Conservation (phyloP, 2,797 vertebrate species). For the Ceyx erithaca region DNA sequence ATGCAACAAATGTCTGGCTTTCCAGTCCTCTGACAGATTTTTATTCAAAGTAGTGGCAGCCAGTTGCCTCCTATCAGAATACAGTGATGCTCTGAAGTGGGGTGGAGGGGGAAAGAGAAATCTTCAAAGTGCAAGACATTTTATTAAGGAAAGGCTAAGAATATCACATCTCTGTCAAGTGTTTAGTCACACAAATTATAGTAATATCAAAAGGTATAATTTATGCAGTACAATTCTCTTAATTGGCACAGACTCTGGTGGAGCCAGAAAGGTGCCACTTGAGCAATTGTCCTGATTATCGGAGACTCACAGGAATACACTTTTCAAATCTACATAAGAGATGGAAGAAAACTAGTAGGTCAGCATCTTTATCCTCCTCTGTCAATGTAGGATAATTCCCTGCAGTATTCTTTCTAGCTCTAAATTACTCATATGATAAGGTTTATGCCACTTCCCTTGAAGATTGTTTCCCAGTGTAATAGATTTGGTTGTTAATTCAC, state of each 20-base stretch:
- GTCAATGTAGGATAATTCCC: conserved; percentile 40
- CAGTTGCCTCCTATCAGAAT: background rate
- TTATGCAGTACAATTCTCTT: conserved; percentile 59
- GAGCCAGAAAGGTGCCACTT: conserved; percentile 60
- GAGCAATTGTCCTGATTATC: conserved; percentile 63
- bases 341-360: conserved; percentile 29
- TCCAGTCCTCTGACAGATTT: background rate
- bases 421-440: conserved; percentile 34
- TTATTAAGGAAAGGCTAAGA: conserved; percentile 64
- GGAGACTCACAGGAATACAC: conserved; percentile 43
- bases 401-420: conserved; percentile 10
- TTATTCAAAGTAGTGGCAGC: background rate
- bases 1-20: background rate
- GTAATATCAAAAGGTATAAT: conserved; percentile 69
- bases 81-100: background rate
- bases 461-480: conserved; percentile 16
- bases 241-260: conserved; percentile 54
- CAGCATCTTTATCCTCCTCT: conserved; percentile 53
- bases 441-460: conserved; percentile 11
- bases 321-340: conserved; percentile 39
- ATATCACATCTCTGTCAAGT: conserved; percentile 63
- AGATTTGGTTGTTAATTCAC: conserved; percentile 43
- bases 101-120: conserved; percentile 14
- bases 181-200: conserved; percentile 64
- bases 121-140: conserved; percentile 37